Evolutionary conservation across 2,888 invertebrate genomes (phyloP).

Genomic region (Drosophila neotestacea): DNA sequence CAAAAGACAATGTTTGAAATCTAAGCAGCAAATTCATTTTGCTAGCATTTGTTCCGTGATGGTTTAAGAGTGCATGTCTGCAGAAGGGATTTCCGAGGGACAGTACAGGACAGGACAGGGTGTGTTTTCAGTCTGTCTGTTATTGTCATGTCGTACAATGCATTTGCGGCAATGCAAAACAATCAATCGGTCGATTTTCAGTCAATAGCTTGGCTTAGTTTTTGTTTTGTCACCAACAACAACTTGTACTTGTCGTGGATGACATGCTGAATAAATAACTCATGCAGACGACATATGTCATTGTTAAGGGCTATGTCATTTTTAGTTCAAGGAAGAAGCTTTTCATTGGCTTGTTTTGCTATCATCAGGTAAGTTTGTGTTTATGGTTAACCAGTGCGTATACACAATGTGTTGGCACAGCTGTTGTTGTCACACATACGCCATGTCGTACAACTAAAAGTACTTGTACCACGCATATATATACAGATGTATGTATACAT

Average conservation of each 20-base stretch:
- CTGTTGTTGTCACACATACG: slow-evolving; percentile 23
- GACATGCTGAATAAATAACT: slow-evolving; percentile 58
- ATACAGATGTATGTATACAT: slow-evolving; percentile 6
- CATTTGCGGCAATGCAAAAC: slow-evolving; percentile 56
- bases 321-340: slow-evolving; percentile 10
- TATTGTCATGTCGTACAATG: slow-evolving; percentile 67
- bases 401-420: slow-evolving; percentile 33
- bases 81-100: background rate
- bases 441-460: slow-evolving; percentile 16
- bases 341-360: slow-evolving; percentile 51
- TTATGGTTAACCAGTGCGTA: slow-evolving; percentile 53
- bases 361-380: slow-evolving; percentile 39
- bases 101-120: slow-evolving; percentile 2
- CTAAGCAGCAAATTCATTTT: slow-evolving; percentile 64
- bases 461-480: slow-evolving; percentile 10
- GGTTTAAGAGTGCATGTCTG: slow-evolving; percentile 32
- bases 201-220: slow-evolving; percentile 40
- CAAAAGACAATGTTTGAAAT: slow-evolving; percentile 31
- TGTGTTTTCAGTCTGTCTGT: slow-evolving; percentile 30
- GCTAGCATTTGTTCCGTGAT: slow-evolving; percentile 34
- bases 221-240: slow-evolving; percentile 5
- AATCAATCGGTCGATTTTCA: slow-evolving; percentile 64
- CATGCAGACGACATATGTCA: slow-evolving; percentile 50
- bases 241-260: slow-evolving; percentile 6
- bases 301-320: slow-evolving; percentile 15